phyloP scores from a whole-genome alignment of 2,888 invertebrate species.

The Charanyca ferruginea region DNA sequence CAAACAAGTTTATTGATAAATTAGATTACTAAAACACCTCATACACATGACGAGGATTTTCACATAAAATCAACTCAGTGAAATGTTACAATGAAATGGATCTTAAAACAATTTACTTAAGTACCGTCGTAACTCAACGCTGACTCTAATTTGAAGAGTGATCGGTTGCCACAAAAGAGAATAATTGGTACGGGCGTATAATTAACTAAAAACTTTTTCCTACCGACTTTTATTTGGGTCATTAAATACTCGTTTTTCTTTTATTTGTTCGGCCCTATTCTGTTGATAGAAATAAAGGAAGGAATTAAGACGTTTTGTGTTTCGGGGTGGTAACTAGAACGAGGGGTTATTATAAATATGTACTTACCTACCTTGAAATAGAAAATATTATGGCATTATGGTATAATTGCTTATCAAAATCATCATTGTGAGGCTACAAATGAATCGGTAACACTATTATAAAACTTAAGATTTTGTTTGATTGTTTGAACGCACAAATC shows the following conservation, averaged over 20 bases:
- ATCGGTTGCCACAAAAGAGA: conserved; percentile 46
- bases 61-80: conserved; percentile 10
- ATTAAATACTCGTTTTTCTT: conserved; percentile 52
- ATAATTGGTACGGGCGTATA: conserved; percentile 52
- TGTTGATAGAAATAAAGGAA: conserved; percentile 44
- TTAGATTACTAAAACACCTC: conserved; percentile 6
- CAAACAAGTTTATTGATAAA: not conserved
- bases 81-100: conserved; percentile 29
- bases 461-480: no score
- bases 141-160: conserved; percentile 52
- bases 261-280: conserved; percentile 43
- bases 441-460: no score
- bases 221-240: conserved; percentile 54
- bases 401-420: no score
- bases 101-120: conserved; percentile 47
- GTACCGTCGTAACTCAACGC: conserved; percentile 52
- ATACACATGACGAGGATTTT: conserved; percentile 2
- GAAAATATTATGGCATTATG: no score
- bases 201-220: conserved; percentile 59
- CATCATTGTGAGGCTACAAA: no score
- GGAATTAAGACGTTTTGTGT: conserved; percentile 39
- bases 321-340: not conserved
- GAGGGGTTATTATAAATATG: conserved; percentile 22
- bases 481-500: no score
- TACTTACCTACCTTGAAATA: no score